Conservation (phyloP, 1,140 invertebrate species). For the Hypsibius dujardini region DNA sequence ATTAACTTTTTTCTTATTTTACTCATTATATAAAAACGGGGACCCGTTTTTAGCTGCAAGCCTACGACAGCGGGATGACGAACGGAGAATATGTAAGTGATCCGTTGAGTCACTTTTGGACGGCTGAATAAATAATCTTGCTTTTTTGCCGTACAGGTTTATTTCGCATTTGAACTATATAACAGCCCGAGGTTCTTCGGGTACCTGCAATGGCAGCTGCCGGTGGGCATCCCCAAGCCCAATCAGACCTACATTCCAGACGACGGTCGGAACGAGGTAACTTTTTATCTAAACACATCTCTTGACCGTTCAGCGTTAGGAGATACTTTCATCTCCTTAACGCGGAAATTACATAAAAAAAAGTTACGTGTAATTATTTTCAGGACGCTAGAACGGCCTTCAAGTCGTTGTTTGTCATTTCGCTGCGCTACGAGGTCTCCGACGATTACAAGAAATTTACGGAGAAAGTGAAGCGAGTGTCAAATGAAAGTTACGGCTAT, state of each 20-base stretch:
- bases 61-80: not conserved
- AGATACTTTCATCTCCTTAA: not conserved
- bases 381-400: slow-evolving; percentile 11
- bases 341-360: not conserved
- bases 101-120: not conserved
- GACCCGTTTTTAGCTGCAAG: not conserved
- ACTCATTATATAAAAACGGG: not conserved
- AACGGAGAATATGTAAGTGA: slow-evolving; percentile 13
- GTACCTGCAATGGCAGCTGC: not conserved
- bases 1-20: not conserved
- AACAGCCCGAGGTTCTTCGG: not conserved
- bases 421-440: not conserved
- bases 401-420: not conserved
- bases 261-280: not conserved
- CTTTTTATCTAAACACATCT: not conserved
- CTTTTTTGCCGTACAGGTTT: slow-evolving; percentile 7
- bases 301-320: not conserved
- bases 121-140: not conserved
- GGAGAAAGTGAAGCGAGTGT: not conserved
- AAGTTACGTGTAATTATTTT: not conserved
- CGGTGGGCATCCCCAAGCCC: not conserved
- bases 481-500: not conserved
- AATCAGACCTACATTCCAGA: not conserved
- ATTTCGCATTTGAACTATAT: not conserved
- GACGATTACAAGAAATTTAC: not conserved